phyloP scores from a whole-genome alignment of 2,888 invertebrate species.

The Ectropis crepuscularia region DNA sequence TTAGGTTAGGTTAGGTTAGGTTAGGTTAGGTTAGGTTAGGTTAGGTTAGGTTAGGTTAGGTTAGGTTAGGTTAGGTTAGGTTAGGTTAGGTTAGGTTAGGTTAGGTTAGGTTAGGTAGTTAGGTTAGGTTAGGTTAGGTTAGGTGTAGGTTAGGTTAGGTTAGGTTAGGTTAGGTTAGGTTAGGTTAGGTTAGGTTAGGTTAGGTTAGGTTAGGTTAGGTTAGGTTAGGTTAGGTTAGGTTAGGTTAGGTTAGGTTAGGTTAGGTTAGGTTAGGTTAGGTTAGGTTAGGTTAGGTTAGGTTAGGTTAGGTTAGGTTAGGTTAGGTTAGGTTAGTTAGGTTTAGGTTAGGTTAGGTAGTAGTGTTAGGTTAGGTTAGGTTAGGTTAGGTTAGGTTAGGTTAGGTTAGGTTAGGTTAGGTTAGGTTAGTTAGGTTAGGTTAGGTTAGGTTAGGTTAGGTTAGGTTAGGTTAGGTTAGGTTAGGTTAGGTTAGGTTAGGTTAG shows the following conservation, averaged over 20 bases:
- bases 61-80: conserved; percentile 25
- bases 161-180: conserved; percentile 17
- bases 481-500: conserved; percentile 31
- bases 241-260: conserved; percentile 9
- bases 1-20: conserved; percentile 29
- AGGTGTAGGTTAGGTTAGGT: conserved; percentile 19
- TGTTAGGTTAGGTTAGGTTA: conserved; percentile 45
- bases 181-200: conserved; percentile 19
- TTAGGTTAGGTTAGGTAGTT: conserved; percentile 26
- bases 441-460: conserved; percentile 24
- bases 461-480: conserved; percentile 32
- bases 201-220: conserved; percentile 19
- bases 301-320: conserved; percentile 28
- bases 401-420: conserved; percentile 38
- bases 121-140: conserved; percentile 17
- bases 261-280: conserved; percentile 12
- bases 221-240: conserved; percentile 32
- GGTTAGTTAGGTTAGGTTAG: conserved; percentile 27
- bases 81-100: conserved; percentile 27
- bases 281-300: conserved; percentile 31
- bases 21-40: conserved; percentile 27
- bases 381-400: conserved; percentile 24
- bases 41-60: conserved; percentile 27
- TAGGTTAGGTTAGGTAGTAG: conserved; percentile 44
- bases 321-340: conserved; percentile 3